Evolutionary conservation across 2,113 vertebrate genomes (phyloP).

Genomic region (Calypte anna): DNA sequence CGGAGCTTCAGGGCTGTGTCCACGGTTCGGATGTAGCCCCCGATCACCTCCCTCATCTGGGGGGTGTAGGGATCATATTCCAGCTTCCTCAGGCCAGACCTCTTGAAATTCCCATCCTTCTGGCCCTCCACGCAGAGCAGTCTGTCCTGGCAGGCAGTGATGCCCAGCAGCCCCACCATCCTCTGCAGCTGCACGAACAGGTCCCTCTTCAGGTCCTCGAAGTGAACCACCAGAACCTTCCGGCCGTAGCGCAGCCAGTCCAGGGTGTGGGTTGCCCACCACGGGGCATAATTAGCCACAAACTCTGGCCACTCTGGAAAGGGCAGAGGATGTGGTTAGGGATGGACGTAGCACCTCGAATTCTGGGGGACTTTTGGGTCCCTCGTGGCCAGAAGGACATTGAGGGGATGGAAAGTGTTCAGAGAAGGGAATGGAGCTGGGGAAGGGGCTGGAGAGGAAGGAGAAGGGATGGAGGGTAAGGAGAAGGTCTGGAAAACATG

Average conservation of each 20-base stretch:
- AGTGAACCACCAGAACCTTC: constrained; percentile 92
- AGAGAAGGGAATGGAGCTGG: too few species aligned
- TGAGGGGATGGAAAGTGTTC: too few species aligned
- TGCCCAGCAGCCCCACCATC: constrained; percentile 88
- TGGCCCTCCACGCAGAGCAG: constrained; percentile 95
- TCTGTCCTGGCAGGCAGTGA: constrained; percentile 86
- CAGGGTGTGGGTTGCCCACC: constrained; percentile 95
- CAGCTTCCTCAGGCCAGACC: constrained; percentile 90
- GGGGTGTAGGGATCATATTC: constrained; percentile 93
- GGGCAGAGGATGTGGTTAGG: neutral
- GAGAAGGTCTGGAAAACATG: too few species aligned
- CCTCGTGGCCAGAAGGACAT: too few species aligned
- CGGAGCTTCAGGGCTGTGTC: constrained; percentile 83
- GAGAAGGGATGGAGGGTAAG: too few species aligned
- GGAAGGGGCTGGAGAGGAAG: too few species aligned
- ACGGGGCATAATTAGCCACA: constrained; percentile 92
- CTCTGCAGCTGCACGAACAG: constrained; percentile 88
- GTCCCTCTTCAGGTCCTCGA: constrained; percentile 90
- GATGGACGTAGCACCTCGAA: too few species aligned
- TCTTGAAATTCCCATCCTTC: constrained; percentile 97
- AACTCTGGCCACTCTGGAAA: constrained; percentile 95
- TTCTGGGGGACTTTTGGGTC: too few species aligned
- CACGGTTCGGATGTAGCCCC: constrained; percentile 87
- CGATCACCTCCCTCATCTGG: constrained; percentile 86
- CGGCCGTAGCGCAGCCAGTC: constrained; percentile 93